These are phyloP conservation scores for Saturnia pavonia DNA, from an alignment of 2,888 invertebrate genomes.

Conservation along the genomic window DNA sequence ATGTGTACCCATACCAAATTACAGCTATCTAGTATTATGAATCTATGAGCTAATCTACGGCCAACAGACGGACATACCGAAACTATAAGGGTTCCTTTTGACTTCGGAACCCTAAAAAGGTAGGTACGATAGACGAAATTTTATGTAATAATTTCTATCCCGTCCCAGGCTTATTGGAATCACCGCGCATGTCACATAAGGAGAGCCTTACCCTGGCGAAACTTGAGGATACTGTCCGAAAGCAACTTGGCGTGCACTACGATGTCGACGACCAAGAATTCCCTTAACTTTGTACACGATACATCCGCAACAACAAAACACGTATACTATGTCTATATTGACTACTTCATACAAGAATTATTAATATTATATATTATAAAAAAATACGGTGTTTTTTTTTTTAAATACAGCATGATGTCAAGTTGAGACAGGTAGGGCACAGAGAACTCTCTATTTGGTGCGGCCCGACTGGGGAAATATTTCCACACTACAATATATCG, in stretches of 20 bases:
- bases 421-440: too few relatives aligned
- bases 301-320: background rate
- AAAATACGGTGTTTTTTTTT: background rate
- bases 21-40: too few relatives aligned
- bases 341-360: background rate
- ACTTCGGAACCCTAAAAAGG: too few relatives aligned
- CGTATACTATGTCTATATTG: background rate
- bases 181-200: conserved; percentile 83
- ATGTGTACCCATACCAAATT: too few relatives aligned
- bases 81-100: too few relatives aligned
- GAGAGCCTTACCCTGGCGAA: conserved; percentile 86
- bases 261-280: conserved; percentile 72
- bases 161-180: conserved; percentile 83
- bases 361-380: background rate
- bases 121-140: background rate
- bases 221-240: conserved; percentile 87
- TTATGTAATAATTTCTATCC: background rate
- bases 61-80: too few relatives aligned
- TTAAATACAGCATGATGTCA: background rate
- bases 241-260: conserved; percentile 84
- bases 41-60: too few relatives aligned
- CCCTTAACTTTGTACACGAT: conserved; percentile 27
- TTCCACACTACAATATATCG: too few relatives aligned
- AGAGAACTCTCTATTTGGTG: too few relatives aligned
- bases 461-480: too few relatives aligned